Conservation (phyloP, 1,140 invertebrate genomes). For the Drosophila willistoni region DNA sequence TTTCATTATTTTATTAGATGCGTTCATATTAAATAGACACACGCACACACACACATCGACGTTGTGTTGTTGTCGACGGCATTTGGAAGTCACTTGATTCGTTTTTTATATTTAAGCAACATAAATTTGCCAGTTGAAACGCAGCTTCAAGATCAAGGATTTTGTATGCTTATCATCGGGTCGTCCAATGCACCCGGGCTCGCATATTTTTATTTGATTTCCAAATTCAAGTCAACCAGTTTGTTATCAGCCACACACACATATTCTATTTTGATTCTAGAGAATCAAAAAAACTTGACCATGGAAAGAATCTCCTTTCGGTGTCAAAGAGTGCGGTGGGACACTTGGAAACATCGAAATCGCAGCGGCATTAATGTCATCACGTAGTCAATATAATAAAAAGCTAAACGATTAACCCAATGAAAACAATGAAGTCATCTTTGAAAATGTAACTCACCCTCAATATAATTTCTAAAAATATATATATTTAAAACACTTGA, state of each 20-base stretch:
- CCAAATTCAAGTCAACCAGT: conserved; percentile 63
- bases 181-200: conserved; percentile 74
- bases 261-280: conserved; percentile 34
- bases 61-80: conserved; percentile 16
- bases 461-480: neutral
- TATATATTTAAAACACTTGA: neutral
- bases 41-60: neutral
- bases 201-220: conserved; percentile 53
- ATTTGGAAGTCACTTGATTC: conserved; percentile 25
- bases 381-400: conserved; percentile 31
- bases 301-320: conserved; percentile 37
- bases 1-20: neutral
- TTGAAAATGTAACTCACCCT: neutral
- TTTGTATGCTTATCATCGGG: conserved; percentile 61
- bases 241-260: conserved; percentile 60
- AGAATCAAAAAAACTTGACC: conserved; percentile 14
- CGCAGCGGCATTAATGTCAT: neutral
- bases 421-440: neutral
- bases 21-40: neutral
- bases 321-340: conserved; percentile 51
- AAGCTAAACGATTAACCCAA: conserved; percentile 25
- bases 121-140: conserved; percentile 70
- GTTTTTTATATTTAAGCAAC: conserved; percentile 42
- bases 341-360: conserved; percentile 34
- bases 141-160: conserved; percentile 76